Evolutionary conservation across 1,140 invertebrate genomes (phyloP), one percentile per base, ranked within the genome.

Genomic region (Mycetomoellerius zeteki): DNA sequence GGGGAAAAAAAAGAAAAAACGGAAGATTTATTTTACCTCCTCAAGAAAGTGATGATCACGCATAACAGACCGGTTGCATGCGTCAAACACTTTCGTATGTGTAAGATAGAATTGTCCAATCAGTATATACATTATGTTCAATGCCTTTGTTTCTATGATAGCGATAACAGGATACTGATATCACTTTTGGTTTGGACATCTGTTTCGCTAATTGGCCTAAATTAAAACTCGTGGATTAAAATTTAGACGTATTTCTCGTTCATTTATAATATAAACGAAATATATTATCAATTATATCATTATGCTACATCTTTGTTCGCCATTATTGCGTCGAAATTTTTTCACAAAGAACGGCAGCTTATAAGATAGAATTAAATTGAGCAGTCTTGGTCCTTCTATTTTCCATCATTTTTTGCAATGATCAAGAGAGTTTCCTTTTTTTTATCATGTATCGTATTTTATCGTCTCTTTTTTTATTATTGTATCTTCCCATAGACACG

Each of bases 21-120:
- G 12, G 16, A 24, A 60, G 8, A 6, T 72, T 33, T 56, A 56
- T 24, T 69, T 88, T 88, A 91, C 90, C 90, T 86, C 62, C 16
- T 88, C 50, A 27, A 30, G 56, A 52, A 12, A 89, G 10, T 75
- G 75, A 33, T 87, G 69, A 24, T 88, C 84, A 64, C 84, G 80
- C 90, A 91, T 91, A 72, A 85, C 90, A 90, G 52, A 60, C 4
- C 60, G 14, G 69, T 64, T 52, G 75, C 60, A 27, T 50, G 47
- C 21, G 16, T 33, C 30, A 30, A 65, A 21, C 24, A 67, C 14
- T 71, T 81, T 65, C 16, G 56, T 88, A 64, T 52, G 19, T 67
- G 58, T 69, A 62, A 88, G 12, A 30, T 75, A 33, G 16, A 65
- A 3, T 2, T 16, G 33, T 3, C 30, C 19, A n/a, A 30, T 50